Evolutionary conservation across 2,888 invertebrate species (phyloP), one percentile per base, ranked within the genome.

Genomic region (Chirona hameri): DNA sequence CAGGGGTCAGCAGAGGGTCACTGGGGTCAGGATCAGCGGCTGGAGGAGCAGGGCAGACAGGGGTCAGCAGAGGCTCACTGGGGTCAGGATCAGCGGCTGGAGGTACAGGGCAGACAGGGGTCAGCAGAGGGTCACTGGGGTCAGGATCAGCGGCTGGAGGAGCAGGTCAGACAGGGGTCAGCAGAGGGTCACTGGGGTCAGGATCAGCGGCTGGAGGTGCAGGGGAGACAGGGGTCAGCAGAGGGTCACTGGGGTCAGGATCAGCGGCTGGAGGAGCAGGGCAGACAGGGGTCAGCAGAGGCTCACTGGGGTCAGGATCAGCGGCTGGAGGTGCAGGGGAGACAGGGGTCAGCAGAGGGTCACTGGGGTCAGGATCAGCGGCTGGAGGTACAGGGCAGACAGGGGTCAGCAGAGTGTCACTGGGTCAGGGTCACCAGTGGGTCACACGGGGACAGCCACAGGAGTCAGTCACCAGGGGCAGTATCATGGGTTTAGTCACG

Each of bases 141-240:
- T 83, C 85, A 86, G 27, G 83, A 84, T 83, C 86, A 86, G 81
- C 85, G 86, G 81, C 85, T 87, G 85, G 84, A 86, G 86, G 52
- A 1, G 52, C 52, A 52, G 52, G 52, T 4, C 7, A 52, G 52
- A 52, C 52, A 18, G 15, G 18, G 52, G 52, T 52, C 52, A 52
- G 52, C 5, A 52, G 7, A 52, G 52, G 1, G 52, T 12, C 52
- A 52, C 52, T 39, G 39, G 39, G 39, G 86, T 83, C 85, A 86
- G 27, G 83, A 84, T 83, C 86, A 86, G 81, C 85, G 86, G 81
- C 85, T 87, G 85, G 84, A 86, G 86, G 52, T 18, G 52, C 52
- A 52, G 52, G 52, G 52, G 52, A 52, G 52, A 52, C 52, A 18
- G 15, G 18, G 52, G 52, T 52, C 52, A 52, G 52, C 5, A 52